Conservation (phyloP, 1,140 invertebrate genomes). For the Pygmarrhopalites habei region DNA sequence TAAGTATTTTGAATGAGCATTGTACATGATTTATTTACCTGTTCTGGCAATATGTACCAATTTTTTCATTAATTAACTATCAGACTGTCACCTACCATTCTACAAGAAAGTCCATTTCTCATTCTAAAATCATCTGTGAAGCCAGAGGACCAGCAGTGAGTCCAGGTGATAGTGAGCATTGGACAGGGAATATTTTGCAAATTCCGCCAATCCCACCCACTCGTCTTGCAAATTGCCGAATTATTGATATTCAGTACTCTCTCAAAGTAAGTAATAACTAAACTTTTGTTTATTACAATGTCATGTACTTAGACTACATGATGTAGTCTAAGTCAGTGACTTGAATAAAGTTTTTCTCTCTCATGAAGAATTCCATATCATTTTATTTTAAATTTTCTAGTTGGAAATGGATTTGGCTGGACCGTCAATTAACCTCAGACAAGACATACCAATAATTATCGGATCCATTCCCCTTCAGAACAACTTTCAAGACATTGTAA, state of each 20-base stretch:
- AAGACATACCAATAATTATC: constrained; percentile 17
- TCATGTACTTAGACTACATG: no score
- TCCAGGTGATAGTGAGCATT: constrained; percentile 17
- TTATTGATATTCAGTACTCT: constrained; percentile 27
- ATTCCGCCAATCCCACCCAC: constrained; percentile 25
- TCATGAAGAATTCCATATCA: no score
- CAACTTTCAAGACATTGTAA: not conserved
- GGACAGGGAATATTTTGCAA: constrained; percentile 6
- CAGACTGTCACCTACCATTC: constrained; percentile 26
- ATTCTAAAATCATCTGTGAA: not conserved
- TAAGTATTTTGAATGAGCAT: no score
- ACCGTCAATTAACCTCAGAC: constrained; percentile 14
- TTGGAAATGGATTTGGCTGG: constrained; percentile 23
- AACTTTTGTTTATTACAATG: no score
- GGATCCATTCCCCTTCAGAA: constrained; percentile 22
- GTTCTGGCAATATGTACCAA: no score
- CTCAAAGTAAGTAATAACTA: no score
- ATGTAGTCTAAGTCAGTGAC: no score
- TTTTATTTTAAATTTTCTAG: constrained; percentile 10
- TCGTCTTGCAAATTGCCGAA: constrained; percentile 18
- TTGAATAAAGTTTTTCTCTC: no score
- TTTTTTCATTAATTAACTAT: no score
- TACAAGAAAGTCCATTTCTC: not conserved
- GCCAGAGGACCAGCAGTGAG: constrained; percentile 1
- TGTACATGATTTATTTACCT: no score